These are phyloP conservation scores for Itoplectis maculator DNA, from an alignment of 2,888 invertebrate species.

Conservation along the genomic window DNA sequence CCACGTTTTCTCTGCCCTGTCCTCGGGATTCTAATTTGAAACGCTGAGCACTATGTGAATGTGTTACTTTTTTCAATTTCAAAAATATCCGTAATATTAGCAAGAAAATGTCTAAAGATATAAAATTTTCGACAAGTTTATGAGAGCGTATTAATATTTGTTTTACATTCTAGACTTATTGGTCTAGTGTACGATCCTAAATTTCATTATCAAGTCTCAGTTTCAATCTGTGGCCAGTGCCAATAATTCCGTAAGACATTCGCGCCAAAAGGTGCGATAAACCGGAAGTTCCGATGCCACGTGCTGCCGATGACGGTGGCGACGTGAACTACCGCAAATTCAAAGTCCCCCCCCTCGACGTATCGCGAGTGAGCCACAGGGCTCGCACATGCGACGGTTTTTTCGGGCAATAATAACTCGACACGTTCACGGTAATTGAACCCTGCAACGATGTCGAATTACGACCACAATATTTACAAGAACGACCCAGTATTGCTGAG, in stretches of 20 bases:
- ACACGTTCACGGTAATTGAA: not conserved
- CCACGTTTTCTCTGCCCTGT: not conserved
- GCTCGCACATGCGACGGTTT: not conserved
- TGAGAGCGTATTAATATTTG: too few relatives aligned
- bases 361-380: not conserved
- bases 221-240: not conserved
- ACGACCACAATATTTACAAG: conserved; percentile 77
- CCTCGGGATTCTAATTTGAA: not conserved
- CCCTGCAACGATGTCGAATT: conserved; percentile 48
- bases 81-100: too few relatives aligned
- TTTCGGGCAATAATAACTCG: not conserved
- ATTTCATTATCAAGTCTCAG: too few relatives aligned
- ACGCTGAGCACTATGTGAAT: not conserved
- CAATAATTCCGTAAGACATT: not conserved
- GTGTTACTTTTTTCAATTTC: too few relatives aligned
- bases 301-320: conserved; percentile 15
- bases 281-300: not conserved
- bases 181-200: too few relatives aligned
- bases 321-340: conserved; percentile 4
- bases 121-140: too few relatives aligned
- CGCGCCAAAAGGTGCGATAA: not conserved
- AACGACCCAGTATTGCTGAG: conserved; percentile 80
- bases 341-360: not conserved
- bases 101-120: too few relatives aligned
- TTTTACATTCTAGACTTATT: too few relatives aligned